Conservation (phyloP, 2,888 invertebrate genomes). For the Cheiracanthium punctorium region DNA sequence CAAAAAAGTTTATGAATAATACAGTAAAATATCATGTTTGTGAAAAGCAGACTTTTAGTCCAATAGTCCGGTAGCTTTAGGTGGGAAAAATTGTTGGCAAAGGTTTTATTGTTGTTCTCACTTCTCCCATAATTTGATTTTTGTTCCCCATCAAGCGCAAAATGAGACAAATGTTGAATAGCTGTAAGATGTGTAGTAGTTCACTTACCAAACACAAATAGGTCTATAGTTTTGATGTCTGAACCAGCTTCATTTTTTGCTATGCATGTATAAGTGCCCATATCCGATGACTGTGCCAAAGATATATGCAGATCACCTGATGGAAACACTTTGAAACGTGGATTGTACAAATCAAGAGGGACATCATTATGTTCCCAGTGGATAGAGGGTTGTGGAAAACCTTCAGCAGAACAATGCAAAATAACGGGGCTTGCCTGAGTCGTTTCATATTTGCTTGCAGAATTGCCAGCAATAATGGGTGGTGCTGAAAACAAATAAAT, state of each 20-base stretch:
- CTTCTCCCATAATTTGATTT: too few relatives aligned
- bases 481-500: too few relatives aligned
- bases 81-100: too few relatives aligned
- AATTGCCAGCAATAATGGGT: conserved; percentile 33
- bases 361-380: conserved; percentile 59
- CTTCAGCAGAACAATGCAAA: conserved; percentile 78
- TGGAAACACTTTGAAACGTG: conserved; percentile 50
- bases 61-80: too few relatives aligned
- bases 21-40: too few relatives aligned
- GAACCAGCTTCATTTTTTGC: conserved; percentile 80
- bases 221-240: conserved; percentile 73
- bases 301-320: conserved; percentile 58
- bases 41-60: too few relatives aligned
- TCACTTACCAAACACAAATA: conserved; percentile 70
- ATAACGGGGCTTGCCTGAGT: conserved; percentile 76
- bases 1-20: too few relatives aligned
- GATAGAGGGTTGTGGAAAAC: conserved; percentile 44
- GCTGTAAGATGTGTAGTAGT: too few relatives aligned
- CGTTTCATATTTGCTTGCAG: conserved; percentile 35
- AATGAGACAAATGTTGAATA: too few relatives aligned
- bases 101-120: too few relatives aligned
- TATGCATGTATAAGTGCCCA: conserved; percentile 79
- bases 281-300: conserved; percentile 74
- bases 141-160: too few relatives aligned
- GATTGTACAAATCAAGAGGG: conserved; percentile 46